A percentile compares a stretch with the other conserved stretches of the same genome.
Evolutionary conservation across 2,797 vertebrate genomes (phyloP).

Genomic region (Gorsachius magnificus): DNA sequence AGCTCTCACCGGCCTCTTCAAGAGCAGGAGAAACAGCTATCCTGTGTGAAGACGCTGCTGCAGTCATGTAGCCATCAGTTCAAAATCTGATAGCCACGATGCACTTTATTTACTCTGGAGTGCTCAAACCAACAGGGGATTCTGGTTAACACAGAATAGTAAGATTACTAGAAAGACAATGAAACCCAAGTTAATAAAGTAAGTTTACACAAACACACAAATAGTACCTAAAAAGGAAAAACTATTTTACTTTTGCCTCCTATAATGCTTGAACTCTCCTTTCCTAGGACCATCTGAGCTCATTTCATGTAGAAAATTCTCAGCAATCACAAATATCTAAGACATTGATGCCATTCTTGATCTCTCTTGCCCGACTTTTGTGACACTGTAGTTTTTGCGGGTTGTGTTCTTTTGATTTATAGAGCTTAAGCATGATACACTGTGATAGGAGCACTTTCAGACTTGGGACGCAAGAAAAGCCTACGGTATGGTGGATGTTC

Average conservation of each 20-base stretch:
- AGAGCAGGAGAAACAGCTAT: neutral
- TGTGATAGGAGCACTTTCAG: neutral
- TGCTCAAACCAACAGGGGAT: conserved; percentile 73
- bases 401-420: neutral
- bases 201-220: neutral
- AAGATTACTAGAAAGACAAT: neutral
- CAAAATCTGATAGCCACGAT: conserved; percentile 78
- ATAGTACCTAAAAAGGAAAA: neutral
- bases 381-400: neutral
- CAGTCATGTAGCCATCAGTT: conserved; percentile 46
- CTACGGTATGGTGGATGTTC: neutral
- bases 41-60: conserved; percentile 80
- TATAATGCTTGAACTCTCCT: neutral
- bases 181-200: neutral
- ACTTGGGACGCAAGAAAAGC: neutral
- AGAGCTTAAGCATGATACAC: no score
- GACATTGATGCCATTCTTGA: neutral
- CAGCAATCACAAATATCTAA: neutral
- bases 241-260: neutral
- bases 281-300: neutral
- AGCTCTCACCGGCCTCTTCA: neutral
- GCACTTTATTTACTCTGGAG: conserved; percentile 80
- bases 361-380: neutral
- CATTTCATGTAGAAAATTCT: neutral
- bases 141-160: neutral